A percentile compares a stretch with the other conserved stretches of the same genome.
These are phyloP conservation scores for Ophiodon elongatus DNA, from an alignment of 2,113 vertebrate genomes.

Conservation along the genomic window DNA sequence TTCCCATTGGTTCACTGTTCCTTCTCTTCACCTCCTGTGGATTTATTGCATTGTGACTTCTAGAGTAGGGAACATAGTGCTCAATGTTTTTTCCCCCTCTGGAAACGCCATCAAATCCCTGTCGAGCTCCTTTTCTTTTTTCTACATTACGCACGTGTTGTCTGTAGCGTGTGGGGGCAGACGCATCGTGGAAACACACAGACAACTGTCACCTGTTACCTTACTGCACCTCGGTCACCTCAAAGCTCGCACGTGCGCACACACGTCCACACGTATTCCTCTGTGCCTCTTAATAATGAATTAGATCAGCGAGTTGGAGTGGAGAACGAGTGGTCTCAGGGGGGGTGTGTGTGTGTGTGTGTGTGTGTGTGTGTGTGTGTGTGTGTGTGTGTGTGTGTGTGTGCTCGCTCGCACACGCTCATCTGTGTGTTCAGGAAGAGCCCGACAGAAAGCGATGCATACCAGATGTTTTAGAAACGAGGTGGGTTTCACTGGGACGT, in stretches of 20 bases:
- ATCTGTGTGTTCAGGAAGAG: constrained; percentile 51
- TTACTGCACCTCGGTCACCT: constrained; percentile 6
- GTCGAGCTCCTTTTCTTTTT: not conserved
- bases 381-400: constrained; percentile 41
- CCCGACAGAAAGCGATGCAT: constrained; percentile 68
- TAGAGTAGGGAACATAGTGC: not conserved
- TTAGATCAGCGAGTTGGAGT: constrained; percentile 36
- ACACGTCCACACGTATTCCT: not conserved
- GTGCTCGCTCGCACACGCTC: not conserved
- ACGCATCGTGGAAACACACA: constrained; percentile 4
- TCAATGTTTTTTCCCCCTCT: not conserved
- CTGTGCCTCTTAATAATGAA: constrained; percentile 72
- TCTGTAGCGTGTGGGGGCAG: not conserved
- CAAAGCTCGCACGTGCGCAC: not conserved
- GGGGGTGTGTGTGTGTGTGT: constrained; percentile 32
- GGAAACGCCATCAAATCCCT: constrained; percentile 11
- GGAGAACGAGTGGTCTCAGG: constrained; percentile 44
- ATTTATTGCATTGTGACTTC: constrained; percentile 41
- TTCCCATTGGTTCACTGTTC: constrained; percentile 6
- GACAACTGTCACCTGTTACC: constrained; percentile 58
- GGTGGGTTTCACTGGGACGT: constrained; percentile 81
- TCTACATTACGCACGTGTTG: not conserved
- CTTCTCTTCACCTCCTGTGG: constrained; percentile 25
- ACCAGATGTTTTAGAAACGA: constrained; percentile 86
- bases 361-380: constrained; percentile 16